Evolutionary conservation across 92 coral and sea anemone species (phyloP).

Genomic region (Porites evermanni): DNA sequence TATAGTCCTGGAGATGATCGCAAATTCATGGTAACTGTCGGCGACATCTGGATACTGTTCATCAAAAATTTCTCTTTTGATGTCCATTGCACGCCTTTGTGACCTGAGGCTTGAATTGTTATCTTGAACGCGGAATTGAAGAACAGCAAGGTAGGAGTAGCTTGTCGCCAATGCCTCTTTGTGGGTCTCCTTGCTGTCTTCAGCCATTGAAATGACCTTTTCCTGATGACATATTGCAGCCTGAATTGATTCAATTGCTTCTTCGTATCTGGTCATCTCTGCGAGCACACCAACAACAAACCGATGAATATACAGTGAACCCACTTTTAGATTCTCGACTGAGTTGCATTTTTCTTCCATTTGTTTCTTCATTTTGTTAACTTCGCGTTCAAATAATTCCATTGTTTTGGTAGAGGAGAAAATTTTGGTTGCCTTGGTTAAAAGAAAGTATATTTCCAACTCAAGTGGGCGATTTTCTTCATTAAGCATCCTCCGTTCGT

Average conservation of each 20-base stretch:
- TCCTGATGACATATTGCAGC: neutral
- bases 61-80: neutral
- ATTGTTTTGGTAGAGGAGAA: neutral
- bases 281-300: neutral
- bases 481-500: neutral
- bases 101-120: neutral
- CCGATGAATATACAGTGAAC: neutral
- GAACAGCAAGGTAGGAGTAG: conserved; percentile 19
- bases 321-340: neutral
- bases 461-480: conserved; percentile 1
- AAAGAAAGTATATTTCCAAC: neutral
- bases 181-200: neutral
- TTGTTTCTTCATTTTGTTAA: neutral
- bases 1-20: neutral
- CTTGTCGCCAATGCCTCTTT: conserved; percentile 1
- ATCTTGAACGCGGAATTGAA: neutral
- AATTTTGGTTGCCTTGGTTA: neutral
- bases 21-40: neutral
- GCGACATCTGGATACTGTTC: neutral
- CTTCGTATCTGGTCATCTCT: neutral
- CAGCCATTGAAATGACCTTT: neutral
- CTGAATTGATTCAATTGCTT: neutral
- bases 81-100: neutral
- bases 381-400: neutral
- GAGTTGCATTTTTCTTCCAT: neutral